Percentiles rank a stretch among this genome's conserved stretches.
Evolutionary conservation across 1,140 invertebrate genomes (phyloP).

Genomic region (honey bee (Apis mellifera)): Amel_HAv3.1 CM009943.2:6716501-6717000

Average conservation of each 20-base stretch:
- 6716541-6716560: conserved; percentile 77
- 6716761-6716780: conserved; percentile 71
- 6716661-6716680: conserved; percentile 73
- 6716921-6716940: too few relatives aligned
- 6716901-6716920: too few relatives aligned
- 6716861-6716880: neutral
- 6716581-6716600: conserved; percentile 77
- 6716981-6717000: too few relatives aligned
- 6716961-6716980: too few relatives aligned
- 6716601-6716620: conserved; percentile 78
- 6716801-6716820: neutral
- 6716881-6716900: too few relatives aligned
- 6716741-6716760: conserved; percentile 73
- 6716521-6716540: conserved; percentile 77
- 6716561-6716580: conserved; percentile 76
- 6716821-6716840: neutral
- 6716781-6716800: conserved; percentile 73
- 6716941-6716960: too few relatives aligned
- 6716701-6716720: conserved; percentile 73
- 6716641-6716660: conserved; percentile 73
- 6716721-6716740: conserved; percentile 79
- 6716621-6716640: conserved; percentile 74
- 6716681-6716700: conserved; percentile 74
- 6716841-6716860: neutral
- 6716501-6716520: conserved; percentile 79